Evolutionary conservation across 2,888 invertebrate genomes (phyloP), one percentile per base, ranked within the genome.

Genomic region (Morinoia aosen): DNA sequence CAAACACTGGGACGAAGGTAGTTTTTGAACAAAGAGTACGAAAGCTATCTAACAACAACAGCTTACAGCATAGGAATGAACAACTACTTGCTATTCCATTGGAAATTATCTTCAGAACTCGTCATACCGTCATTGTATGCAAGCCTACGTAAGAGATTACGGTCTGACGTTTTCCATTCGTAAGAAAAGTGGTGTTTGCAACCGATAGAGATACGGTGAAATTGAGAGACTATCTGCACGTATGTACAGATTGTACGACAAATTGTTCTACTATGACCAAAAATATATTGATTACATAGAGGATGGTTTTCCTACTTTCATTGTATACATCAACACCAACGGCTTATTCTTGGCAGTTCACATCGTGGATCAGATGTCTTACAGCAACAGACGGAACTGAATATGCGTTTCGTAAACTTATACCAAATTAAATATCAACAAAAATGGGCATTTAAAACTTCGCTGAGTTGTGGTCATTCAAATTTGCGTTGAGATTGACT

Each of bases 1-100:
- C 48, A 14, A 90, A 90, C 90, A 90, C 48, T 76, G 76, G 76
- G 76, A 76, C 76, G 25, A 25, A 76, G 25, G 76, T 76, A 76
- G 33, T 76, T 76, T 76, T 33, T 76, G 76, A 76, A 76, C 33
- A 76, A 76, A 76, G 76, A 25, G 76, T 76, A 76, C 25, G 76
- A 76, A 76, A 76, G 76, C 76, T 76, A 76, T 33, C 76, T 76
- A 76, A 76, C 76, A 76, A 76, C 76, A 76, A 76, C 76, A 76
- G 76, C 76, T 76, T 76, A 76, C 8, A 61, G 4, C 76, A 33
- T 76, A 76, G 76, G 76, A 76, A 76, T 76, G 33, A 76, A 76
- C 48, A 48, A 48, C 76, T 76, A 76, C 76, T 76, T 76, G 76
- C 76, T 76, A 76, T 76, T 16, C 33, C 76, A 76, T 76, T 76